These are phyloP conservation scores for Microcebus murinus DNA, from an alignment of 2,113 vertebrate species.

Conservation along the genomic window DNA sequence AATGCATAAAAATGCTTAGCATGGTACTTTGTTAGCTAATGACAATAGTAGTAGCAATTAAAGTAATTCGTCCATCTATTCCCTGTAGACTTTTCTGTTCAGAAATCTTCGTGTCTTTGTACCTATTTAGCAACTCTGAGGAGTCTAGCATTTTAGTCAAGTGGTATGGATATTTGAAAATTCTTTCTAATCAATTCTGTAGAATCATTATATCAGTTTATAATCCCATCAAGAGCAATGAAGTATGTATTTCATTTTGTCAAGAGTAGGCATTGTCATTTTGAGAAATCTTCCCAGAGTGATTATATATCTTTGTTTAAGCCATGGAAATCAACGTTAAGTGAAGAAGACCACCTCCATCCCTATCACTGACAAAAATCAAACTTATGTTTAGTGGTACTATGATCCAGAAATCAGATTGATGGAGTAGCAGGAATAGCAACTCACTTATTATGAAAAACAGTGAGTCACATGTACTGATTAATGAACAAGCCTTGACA, in stretches of 20 bases:
- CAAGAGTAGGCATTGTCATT: neutral
- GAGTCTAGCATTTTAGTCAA: conserved; percentile 3
- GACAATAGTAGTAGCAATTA: neutral
- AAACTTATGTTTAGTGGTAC: neutral
- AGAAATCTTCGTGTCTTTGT: neutral
- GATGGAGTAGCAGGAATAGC: neutral
- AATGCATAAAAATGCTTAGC: neutral
- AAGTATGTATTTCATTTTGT: neutral
- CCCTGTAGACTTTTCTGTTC: neutral
- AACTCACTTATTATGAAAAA: conserved; percentile 13
- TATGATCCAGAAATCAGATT: neutral
- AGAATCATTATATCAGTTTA: neutral
- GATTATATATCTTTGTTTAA: neutral
- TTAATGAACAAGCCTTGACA: neutral
- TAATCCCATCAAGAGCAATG: neutral
- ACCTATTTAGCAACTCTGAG: neutral
- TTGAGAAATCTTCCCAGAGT: conserved; percentile 8
- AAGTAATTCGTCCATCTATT: neutral
- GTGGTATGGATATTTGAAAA: neutral
- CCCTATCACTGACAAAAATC: neutral
- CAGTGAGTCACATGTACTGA: neutral
- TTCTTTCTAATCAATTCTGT: neutral
- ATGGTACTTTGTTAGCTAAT: neutral
- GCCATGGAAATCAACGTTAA: neutral
- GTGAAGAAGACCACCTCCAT: neutral